A percentile compares a stretch with the other conserved stretches of the same genome.
Conservation (phyloP, 2,888 invertebrate species). For the Hydroisotoma schaefferi region DNA sequence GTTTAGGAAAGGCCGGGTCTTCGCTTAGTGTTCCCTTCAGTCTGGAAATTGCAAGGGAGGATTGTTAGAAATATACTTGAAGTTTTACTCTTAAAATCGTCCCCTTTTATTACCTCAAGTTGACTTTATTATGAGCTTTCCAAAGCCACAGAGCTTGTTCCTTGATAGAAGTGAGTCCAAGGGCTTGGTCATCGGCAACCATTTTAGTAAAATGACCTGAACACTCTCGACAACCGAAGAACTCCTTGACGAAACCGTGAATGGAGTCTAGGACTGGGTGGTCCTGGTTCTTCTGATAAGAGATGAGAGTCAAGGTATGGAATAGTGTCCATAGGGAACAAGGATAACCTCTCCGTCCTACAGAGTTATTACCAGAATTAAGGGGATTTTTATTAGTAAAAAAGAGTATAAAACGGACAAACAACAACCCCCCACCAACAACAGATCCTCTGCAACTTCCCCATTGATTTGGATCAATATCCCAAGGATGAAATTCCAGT, state of each 20-base stretch:
- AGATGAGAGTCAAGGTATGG: constrained; percentile 82
- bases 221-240: constrained; percentile 92
- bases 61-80: neutral
- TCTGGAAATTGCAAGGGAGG: constrained; percentile 16
- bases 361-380: neutral
- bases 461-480: constrained; percentile 58
- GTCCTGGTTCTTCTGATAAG: constrained; percentile 54
- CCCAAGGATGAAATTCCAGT: constrained; percentile 43
- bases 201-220: constrained; percentile 82
- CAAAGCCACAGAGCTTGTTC: constrained; percentile 79
- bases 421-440: constrained; percentile 49
- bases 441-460: constrained; percentile 78
- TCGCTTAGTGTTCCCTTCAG: constrained; percentile 81
- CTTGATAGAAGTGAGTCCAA: constrained; percentile 29
- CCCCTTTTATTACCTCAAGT: constrained; percentile 59
- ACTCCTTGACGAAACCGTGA: constrained; percentile 81
- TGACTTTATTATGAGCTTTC: constrained; percentile 90
- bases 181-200: constrained; percentile 65
- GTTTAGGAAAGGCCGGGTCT: constrained; percentile 84
- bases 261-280: constrained; percentile 72
- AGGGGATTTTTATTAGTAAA: neutral
- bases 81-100: too few species aligned
- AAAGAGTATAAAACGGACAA: neutral
- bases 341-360: constrained; percentile 72
- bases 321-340: constrained; percentile 95